Evolutionary conservation across 2,797 vertebrate species (phyloP), one percentile per base, ranked within the genome.

Genomic region (Moxostoma hubbsi): DNA sequence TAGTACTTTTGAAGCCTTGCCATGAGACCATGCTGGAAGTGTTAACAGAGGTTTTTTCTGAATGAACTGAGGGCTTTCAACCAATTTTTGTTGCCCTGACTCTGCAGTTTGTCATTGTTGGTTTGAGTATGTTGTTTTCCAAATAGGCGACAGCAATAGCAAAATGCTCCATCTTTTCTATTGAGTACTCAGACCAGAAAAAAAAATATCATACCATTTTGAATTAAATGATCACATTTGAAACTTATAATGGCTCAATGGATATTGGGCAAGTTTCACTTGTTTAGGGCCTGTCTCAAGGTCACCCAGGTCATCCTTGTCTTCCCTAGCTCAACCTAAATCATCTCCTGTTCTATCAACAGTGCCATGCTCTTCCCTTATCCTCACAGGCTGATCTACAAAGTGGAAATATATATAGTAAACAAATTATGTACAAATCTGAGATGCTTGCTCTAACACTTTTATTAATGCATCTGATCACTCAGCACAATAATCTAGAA

Each of bases 301-400:
- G 16, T 46, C 24, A 45, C 53, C 53, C 49, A 53, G 7, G 36
- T 18, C 64, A 45, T 53, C 59, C 67, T 50, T 58, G 15, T 58
- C 7, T 58, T 18, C 16, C 16, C 55, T 58, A 4, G 55, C 8
- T 58, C 15, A 18, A 15, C 8, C 15, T 9, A 58, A 8, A 15
- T 5, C 57, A 58, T 58, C 15, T 58, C 57, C 8, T 58, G 15
- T 58, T 58, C 57, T 58, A 18, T 58, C 55, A 9, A 9, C 7
- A 18, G 15, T 58, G 7, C 16, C 15, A 58, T 58, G n/a, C 55
- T 58, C 15, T 58, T 18, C 86, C 96, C 15, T 58, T 58, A 36
- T 36, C 36, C 36, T 36, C 36, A 36, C 36, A 36, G 36, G 36
- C 4, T 36, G 55, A 58, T 58, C 16, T 9, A 58, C 55, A 36